Evolutionary conservation across 92 coral and sea anemone genomes (phyloP).

Genomic region (Phenganax subtilis): DNA sequence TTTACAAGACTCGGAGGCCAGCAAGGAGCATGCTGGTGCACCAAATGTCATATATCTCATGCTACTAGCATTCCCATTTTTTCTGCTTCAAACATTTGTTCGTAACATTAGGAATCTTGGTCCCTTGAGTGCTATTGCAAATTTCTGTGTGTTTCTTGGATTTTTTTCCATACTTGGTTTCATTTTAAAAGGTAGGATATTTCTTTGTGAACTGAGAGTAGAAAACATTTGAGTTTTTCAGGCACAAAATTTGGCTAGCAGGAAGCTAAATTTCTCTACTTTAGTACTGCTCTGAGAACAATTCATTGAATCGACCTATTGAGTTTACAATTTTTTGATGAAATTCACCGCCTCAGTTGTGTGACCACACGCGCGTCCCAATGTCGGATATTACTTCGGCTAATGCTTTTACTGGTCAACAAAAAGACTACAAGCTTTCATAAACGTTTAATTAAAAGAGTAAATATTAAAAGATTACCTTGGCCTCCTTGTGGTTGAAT

Average conservation of each 20-base stretch:
- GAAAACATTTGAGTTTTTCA: background rate
- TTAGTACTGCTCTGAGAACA: background rate
- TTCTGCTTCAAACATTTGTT: conserved; percentile 71
- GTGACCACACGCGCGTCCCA: too few species aligned
- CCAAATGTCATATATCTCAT: conserved; percentile 69
- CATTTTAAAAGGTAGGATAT: conserved; percentile 62
- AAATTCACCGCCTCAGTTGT: too few species aligned
- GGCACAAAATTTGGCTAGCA: too few species aligned
- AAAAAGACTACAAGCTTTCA: too few species aligned
- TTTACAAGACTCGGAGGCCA: background rate
- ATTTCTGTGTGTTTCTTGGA: conserved; percentile 74
- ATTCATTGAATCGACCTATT: too few species aligned
- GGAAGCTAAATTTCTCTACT: too few species aligned
- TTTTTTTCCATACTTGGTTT: conserved; percentile 74
- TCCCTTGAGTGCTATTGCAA: conserved; percentile 89
- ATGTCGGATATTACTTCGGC: too few species aligned
- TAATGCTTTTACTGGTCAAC: too few species aligned
- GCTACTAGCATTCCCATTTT: conserved; percentile 79
- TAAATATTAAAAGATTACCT: too few species aligned
- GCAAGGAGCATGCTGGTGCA: conserved; percentile 38
- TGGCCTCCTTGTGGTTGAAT: too few species aligned
- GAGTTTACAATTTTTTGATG: too few species aligned
- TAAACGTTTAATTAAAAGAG: too few species aligned
- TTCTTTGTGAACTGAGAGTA: background rate
- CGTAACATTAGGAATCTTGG: conserved; percentile 86